Evolutionary conservation across 2,888 invertebrate species (phyloP), one percentile per base, ranked within the genome.

Genomic region (Acrobeloides nanus): DNA sequence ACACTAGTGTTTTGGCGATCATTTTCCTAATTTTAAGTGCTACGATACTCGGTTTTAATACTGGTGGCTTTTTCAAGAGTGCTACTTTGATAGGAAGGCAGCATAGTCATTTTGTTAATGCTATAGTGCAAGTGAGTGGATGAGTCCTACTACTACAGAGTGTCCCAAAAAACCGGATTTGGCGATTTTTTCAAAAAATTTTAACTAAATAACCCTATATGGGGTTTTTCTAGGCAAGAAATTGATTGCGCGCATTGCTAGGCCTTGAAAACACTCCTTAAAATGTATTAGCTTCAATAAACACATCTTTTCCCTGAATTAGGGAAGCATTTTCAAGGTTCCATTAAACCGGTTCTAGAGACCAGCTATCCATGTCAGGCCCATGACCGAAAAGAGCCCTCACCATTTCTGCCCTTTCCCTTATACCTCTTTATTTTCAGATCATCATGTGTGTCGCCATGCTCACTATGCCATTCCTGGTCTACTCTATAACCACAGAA

Each of bases 51-150:
- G 59, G 61, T 20, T 59, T 59, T 39, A 53, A 61, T 38, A 42
- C 50, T n/a, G 56, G 56, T 17, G 58, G 59, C 27, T 59, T 59
- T 31, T 59, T 47, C 55, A 59, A 59, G 43, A 48, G 45, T 34
- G 33, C 51, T 4, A 58, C 59, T 7, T 42, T 61, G 10, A 44
- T 59, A 15, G 54, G 48, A 4, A 37, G 61, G 17, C 59, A 62
- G n/a, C 59, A 51, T 41, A 51, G 53, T 26, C 53, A 47, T 15
- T 47, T 56, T 38, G 44, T 58, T 38, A 56, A 49, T 32, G 33
- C 48, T 4, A 39, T 48, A 24, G 34, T 53, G 5, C 53, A 53
- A 48, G 53, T 55, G 32, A 12, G 21, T 4, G 10, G n/a, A n/a
- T n/a, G n/a, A n/a, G n/a, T n/a, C n/a, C n/a, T n/a, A n/a, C n/a